Conservation (phyloP, 1,140 invertebrate species). For the Drosophila tsacasi region DNA sequence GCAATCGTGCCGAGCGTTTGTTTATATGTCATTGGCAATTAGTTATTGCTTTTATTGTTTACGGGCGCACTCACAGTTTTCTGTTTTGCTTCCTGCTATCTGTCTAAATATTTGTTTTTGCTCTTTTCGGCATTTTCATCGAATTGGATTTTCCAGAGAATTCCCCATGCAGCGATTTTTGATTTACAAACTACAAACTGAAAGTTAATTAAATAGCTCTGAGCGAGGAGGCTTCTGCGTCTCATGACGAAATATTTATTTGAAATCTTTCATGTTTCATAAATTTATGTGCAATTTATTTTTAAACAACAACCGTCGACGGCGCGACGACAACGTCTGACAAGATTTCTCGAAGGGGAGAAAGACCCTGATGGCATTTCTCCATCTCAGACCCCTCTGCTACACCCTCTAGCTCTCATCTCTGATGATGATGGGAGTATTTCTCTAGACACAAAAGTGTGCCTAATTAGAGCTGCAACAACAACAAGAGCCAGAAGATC, state of each 20-base stretch:
- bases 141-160: constrained; percentile 10
- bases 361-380: constrained; percentile 31
- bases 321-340: constrained; percentile 60
- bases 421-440: neutral
- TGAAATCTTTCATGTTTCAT: constrained; percentile 84
- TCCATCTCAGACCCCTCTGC: constrained; percentile 1
- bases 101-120: constrained; percentile 25
- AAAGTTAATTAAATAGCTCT: constrained; percentile 9
- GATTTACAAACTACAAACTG: constrained; percentile 11
- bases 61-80: constrained; percentile 6
- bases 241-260: constrained; percentile 80
- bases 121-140: constrained; percentile 5
- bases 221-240: neutral
- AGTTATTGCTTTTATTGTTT: constrained; percentile 67
- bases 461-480: constrained; percentile 79
- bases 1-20: constrained; percentile 56
- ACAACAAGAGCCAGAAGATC: constrained; percentile 40
- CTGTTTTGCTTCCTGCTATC: constrained; percentile 22
- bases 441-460: constrained; percentile 60
- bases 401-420: neutral
- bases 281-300: constrained; percentile 83
- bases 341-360: constrained; percentile 46
- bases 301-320: constrained; percentile 71
- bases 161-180: neutral
- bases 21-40: constrained; percentile 81